phyloP scores from a whole-genome alignment of 37 sponge, comb jelly and placozoan genomes.

The Sycon ciliatum region DNA sequence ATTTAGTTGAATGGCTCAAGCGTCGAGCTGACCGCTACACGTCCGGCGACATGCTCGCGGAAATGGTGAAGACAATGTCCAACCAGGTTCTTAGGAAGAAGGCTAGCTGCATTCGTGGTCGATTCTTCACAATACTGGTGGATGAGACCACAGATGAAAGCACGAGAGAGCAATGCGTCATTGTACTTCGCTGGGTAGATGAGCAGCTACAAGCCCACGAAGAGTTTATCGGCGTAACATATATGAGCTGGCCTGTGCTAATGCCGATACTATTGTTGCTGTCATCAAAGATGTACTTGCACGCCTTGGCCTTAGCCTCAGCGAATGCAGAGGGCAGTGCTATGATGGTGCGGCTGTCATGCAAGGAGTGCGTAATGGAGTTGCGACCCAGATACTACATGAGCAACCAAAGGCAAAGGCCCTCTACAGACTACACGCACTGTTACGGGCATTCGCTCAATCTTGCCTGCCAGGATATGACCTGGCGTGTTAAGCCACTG shows the following conservation, averaged over 20 bases:
- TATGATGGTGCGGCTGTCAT: slow-evolving; percentile 41
- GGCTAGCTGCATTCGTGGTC: neutral
- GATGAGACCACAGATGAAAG: neutral
- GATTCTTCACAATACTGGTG: neutral
- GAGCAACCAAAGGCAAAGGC: slow-evolving; percentile 23
- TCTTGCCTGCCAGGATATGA: slow-evolving; percentile 21
- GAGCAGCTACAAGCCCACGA: neutral
- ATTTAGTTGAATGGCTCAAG: neutral
- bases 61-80: neutral
- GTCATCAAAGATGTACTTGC: slow-evolving; percentile 32
- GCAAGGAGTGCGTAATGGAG: slow-evolving; percentile 32
- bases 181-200: neutral
- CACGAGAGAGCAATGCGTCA: neutral
- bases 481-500: slow-evolving; percentile 21
- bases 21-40: neutral
- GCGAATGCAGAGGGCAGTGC: slow-evolving; percentile 40
- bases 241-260: neutral
- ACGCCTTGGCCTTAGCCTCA: slow-evolving; percentile 21
- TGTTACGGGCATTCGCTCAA: slow-evolving; percentile 42
- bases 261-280: slow-evolving; percentile 16
- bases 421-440: neutral
- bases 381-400: slow-evolving; percentile 24
- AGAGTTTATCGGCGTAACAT: neutral
- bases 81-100: neutral
- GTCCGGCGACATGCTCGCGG: neutral